These are phyloP conservation scores for Bombus polaris DNA, from an alignment of 1,140 invertebrate species.

Conservation along the genomic window DNA sequence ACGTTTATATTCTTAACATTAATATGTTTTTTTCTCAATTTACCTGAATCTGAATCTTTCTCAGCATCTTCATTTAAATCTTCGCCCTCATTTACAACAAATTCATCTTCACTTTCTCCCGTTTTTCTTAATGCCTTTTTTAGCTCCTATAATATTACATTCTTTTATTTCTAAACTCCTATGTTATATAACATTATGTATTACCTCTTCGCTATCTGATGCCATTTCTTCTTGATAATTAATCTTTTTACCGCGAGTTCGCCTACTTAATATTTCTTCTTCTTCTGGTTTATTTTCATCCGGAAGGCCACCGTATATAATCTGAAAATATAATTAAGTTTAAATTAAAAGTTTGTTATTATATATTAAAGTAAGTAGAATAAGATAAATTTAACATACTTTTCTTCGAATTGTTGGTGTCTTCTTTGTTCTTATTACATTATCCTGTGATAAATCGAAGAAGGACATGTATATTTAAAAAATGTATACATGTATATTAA, in stretches of 20 bases:
- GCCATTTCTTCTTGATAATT: conserved; percentile 88
- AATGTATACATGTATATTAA: not conserved
- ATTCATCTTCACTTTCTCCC: conserved; percentile 84
- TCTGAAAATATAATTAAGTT: conserved; percentile 65
- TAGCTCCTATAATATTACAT: conserved; percentile 73
- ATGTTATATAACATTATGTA: conserved; percentile 1
- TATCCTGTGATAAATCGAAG: conserved; percentile 45
- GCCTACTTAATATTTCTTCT: conserved; percentile 80
- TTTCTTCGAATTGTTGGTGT: conserved; percentile 75
- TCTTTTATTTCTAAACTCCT: not conserved
- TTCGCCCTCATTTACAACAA: conserved; percentile 82
- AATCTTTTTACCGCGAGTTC: conserved; percentile 88
- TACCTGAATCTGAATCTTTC: conserved; percentile 81
- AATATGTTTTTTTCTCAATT: conserved; percentile 10
- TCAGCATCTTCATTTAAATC: conserved; percentile 83
- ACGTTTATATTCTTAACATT: not conserved
- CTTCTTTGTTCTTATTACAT: conserved; percentile 72
- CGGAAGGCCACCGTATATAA: conserved; percentile 84
- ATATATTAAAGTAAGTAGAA: not conserved
- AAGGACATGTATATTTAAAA: not conserved
- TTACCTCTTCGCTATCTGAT: conserved; percentile 87
- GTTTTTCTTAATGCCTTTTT: conserved; percentile 80
- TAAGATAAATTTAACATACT: conserved; percentile 57
- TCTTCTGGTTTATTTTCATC: conserved; percentile 81
- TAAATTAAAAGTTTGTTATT: not conserved